A percentile compares a stretch with the other conserved stretches of the same genome.
Evolutionary conservation across 2,113 vertebrate genomes (phyloP).

Genomic region (Chrysochloris asiatica): DNA sequence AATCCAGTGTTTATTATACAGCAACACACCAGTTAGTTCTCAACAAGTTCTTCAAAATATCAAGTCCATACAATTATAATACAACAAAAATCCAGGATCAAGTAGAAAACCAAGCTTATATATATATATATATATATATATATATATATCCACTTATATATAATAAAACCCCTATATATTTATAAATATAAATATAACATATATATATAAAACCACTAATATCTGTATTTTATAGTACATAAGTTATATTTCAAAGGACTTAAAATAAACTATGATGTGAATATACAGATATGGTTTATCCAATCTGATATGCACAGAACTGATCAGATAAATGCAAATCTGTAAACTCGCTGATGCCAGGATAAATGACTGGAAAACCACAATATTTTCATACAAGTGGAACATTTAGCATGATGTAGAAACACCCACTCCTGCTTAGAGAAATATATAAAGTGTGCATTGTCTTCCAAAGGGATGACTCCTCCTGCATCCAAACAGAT

Average conservation of each 20-base stretch:
- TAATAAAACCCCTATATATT: too few species aligned
- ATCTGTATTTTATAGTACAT: neutral
- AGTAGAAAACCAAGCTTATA: conserved; percentile 16
- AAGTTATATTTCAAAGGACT: neutral
- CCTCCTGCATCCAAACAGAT: conserved; percentile 2
- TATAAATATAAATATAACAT: too few species aligned
- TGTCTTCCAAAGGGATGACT: conserved; percentile 51
- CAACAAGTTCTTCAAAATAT: conserved; percentile 35
- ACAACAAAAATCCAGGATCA: neutral
- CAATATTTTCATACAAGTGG: conserved; percentile 3
- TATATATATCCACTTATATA: too few species aligned
- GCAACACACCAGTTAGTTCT: too few species aligned
- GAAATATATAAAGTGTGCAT: conserved; percentile 36
- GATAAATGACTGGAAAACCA: conserved; percentile 1
- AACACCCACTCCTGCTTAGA: neutral
- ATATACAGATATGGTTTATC: neutral
- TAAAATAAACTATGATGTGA: neutral
- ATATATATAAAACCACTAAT: too few species aligned
- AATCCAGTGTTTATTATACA: too few species aligned
- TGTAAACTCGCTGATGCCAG: neutral
- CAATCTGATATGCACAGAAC: neutral
- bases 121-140: too few species aligned
- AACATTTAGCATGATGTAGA: conserved; percentile 18
- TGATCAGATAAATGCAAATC: neutral
- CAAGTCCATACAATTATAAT: neutral